Base-by-base conservation (phyloP, 2,888 invertebrate species). In the Osmoderma eremita region DNA sequence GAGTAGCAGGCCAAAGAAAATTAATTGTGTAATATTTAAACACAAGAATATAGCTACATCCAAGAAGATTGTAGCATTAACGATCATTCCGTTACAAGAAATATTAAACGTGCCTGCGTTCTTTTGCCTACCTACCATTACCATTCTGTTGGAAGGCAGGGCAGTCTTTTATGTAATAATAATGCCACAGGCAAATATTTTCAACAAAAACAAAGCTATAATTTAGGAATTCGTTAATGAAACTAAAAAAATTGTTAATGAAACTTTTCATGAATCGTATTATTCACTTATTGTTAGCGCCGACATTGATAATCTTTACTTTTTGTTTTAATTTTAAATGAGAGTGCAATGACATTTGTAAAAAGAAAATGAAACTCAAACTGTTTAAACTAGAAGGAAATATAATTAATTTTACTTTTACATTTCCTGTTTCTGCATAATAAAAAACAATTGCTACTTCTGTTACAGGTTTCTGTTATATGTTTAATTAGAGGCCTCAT, bases 21-120 rank as follows among this genome's bases (percentile, higher is more conserved):
- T 41, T 56, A 56, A 56, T 56, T 41, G 42, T 15, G 22, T 17
- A 17, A 30, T 18, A 30, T 17, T 61, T 48, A 45, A 61, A 58
- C 41, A 41, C 42, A 61, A 36, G 13, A 58, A 30, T 13, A 13
- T 24, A 41, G 10, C 17, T 42, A 24, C 15, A 61, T 24, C 3
- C 5, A 24, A 24, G 24, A 42, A 58, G 17, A 45, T 30, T 45
- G 30, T 45, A 61, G 36, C 15, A 61, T 61, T 45, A 45, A 56
- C 22, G 13, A 56, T 41, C 22, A 56, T 56, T 20, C 56, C 41
- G 24, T 13, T 41, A 56, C 41, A 20, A 4, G 41, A 22, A 41
- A 56, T 41, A 22, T 56, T 41, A 39, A 53, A 38, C 53, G 15
- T 38, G 38, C n/a, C n/a, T n/a, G n/a, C n/a, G n/a, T n/a, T n/a